Base-by-base conservation (phyloP, 2,888 invertebrate species). In the Stramonita haemastoma region DNA sequence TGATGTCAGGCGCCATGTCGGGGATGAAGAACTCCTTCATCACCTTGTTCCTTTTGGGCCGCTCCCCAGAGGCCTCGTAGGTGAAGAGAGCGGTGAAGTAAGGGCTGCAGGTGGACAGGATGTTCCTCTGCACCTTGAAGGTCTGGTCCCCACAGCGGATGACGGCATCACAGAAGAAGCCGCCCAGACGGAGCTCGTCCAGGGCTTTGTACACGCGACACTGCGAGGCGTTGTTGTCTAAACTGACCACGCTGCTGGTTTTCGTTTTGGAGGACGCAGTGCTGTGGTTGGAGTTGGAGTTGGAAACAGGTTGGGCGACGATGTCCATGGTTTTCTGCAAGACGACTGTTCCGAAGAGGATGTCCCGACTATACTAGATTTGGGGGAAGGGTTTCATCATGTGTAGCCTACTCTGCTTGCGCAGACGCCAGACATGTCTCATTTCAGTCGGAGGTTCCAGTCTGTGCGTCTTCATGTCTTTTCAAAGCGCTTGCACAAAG, bases 51-150 rank as follows among this genome's bases (percentile, higher is more conserved):
- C 97, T 97, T 91, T 97, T 96, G n/a, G 97, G 97, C 95, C 98
- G 98, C 32, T 89, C 83, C 46, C 79, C 34, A 4, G 89, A 22
- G 5, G 60, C 73, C 22, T 89, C 85, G 85, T 89, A 89, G 89
- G 98, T 98, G 95, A 98, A 98, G 36, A 98, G 96, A 87, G 98
- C 97, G 96, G 98, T 97, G 96, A 99, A 99, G 96, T 98, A 99
- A 84, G 98, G 97, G 95, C 98, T 98, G 96, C 98, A 98, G 91
- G 98, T 97, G 19, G 95, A 94, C 93, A 95, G 93, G 86, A 95
- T 92, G 87, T 94, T 94, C 87, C 95, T 97, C 96, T 98, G 98
- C 87, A 85, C 88, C 85, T 89, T 89, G 73, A 89, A 89, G 22
- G 66, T 77, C 56, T 89, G 84, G 29, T 70, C 85, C 13, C 85